Percentiles rank a stretch among this genome's conserved stretches.
These are phyloP conservation scores for Siniperca chuatsi DNA, from an alignment of 2,113 vertebrate species.

Conservation along the genomic window DNA sequence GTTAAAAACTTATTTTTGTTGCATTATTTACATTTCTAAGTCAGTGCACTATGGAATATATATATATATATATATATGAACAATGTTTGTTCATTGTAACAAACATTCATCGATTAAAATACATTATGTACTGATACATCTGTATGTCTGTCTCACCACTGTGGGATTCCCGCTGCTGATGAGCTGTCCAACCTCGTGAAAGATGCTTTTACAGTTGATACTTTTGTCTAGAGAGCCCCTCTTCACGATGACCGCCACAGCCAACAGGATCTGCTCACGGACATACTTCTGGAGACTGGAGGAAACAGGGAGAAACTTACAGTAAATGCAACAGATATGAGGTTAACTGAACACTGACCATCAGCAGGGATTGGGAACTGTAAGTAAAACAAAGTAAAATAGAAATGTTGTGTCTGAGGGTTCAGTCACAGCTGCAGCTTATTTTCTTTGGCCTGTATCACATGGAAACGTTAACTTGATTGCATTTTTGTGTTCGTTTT, in stretches of 20 bases:
- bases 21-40: not conserved
- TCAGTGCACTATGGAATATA: not conserved
- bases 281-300: slow-evolving; percentile 97
- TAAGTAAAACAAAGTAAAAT: not conserved
- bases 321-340: not conserved
- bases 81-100: not conserved
- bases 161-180: slow-evolving; percentile 97
- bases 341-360: not conserved
- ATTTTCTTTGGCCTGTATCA: slow-evolving; percentile 19
- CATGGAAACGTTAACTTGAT: not conserved
- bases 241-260: slow-evolving; percentile 98
- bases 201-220: slow-evolving; percentile 97
- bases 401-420: not conserved
- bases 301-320: not conserved
- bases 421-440: slow-evolving; percentile 13
- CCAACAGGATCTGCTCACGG: slow-evolving; percentile 97
- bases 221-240: slow-evolving; percentile 97
- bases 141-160: slow-evolving; percentile 88
- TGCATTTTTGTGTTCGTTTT: not conserved
- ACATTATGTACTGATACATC: not conserved
- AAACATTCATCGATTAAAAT: not conserved
- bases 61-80: not conserved
- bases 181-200: slow-evolving; percentile 97
- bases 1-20: not conserved
- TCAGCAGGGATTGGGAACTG: not conserved